Percentiles rank a stretch among this genome's conserved stretches.
Evolutionary conservation across 2,113 vertebrate species (phyloP).

Genomic region (Pseudonaja textilis): DNA sequence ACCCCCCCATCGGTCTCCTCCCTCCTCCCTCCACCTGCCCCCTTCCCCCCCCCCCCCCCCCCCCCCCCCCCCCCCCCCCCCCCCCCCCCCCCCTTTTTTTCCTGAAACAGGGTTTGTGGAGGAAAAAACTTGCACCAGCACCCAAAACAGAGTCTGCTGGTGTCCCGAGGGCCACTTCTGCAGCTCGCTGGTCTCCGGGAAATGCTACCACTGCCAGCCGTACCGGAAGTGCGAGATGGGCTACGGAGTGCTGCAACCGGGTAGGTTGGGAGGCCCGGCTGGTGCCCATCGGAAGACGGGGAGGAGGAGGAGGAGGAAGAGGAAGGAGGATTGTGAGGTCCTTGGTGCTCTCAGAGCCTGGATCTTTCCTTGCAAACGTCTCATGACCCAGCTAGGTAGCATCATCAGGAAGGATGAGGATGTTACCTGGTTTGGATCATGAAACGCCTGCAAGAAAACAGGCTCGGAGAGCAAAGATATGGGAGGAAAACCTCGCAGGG

Average conservation of each 20-base stretch:
- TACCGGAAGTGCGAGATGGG: not conserved
- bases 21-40: not conserved
- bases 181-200: fast-evolving
- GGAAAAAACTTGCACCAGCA: not conserved
- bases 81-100: too few species aligned
- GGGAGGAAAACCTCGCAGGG: not conserved
- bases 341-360: too few species aligned
- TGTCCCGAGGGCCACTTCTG: not conserved
- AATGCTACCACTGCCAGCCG: not conserved
- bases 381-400: too few species aligned
- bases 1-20: not conserved
- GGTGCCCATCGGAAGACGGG: not conserved
- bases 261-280: not conserved
- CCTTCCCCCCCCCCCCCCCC: not conserved
- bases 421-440: too few species aligned
- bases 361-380: too few species aligned
- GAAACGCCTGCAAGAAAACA: too few species aligned
- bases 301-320: too few species aligned
- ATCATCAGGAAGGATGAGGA: too few species aligned
- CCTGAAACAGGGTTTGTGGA: not conserved
- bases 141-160: not conserved
- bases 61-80: too few species aligned
- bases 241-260: not conserved
- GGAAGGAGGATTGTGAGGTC: too few species aligned
- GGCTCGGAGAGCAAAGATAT: too few species aligned